Conservation (phyloP, 2,797 vertebrate species). For the Sebastiscus albofasciatus region DNA sequence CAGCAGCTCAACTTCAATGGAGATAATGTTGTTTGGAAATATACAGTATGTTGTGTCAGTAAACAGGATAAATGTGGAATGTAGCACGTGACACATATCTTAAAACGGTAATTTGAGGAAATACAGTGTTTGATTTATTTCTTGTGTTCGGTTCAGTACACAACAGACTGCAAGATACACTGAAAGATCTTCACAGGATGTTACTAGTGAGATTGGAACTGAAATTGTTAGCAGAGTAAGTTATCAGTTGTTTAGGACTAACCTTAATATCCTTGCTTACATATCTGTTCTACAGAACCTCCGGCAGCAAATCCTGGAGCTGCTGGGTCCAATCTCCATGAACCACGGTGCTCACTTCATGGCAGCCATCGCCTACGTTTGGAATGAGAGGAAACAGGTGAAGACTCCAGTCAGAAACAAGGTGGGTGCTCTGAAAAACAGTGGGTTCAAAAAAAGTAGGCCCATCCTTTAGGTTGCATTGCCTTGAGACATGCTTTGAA, state of each 20-base stretch:
- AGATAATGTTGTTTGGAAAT: background rate
- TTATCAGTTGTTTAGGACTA: background rate
- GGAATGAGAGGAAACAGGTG: conserved; percentile 95
- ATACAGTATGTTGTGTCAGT: background rate
- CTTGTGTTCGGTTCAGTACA: background rate
- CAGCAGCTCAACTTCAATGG: background rate
- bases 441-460: no score
- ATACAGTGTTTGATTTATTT: background rate
- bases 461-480: background rate
- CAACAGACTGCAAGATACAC: background rate
- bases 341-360: conserved; percentile 99
- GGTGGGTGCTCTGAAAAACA: conserved; percentile 69
- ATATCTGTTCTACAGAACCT: conserved; percentile 85
- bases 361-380: conserved; percentile 99
- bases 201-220: background rate
- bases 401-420: conserved; percentile 90
- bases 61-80: background rate
- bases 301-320: conserved; percentile 96
- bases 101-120: background rate
- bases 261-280: background rate
- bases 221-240: background rate
- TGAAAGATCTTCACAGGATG: background rate
- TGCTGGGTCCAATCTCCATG: conserved; percentile 98
- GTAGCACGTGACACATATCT: background rate
- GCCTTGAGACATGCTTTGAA: background rate